These are phyloP conservation scores for Cepphus grylle DNA, from an alignment of 2,113 vertebrate genomes.

Conservation along the genomic window DNA sequence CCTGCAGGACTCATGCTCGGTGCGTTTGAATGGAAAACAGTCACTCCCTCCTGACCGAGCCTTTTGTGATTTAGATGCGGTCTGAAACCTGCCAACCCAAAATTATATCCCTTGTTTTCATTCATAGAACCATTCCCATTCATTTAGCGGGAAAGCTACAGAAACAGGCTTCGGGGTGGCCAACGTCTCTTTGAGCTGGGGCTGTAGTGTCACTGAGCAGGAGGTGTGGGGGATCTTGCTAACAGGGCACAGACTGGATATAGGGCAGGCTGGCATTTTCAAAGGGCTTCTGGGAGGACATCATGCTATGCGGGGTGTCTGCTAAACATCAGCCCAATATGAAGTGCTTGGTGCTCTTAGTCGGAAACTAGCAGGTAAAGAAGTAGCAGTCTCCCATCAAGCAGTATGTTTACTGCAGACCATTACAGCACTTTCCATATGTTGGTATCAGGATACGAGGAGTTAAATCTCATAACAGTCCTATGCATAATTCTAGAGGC, in stretches of 20 bases:
- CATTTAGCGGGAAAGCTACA: neutral
- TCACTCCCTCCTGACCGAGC: neutral
- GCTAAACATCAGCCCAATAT: neutral
- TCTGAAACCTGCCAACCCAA: neutral
- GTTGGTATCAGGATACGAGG: neutral
- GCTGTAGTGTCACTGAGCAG: neutral
- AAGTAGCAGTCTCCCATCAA: neutral
- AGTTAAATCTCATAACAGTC: neutral
- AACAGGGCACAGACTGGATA: neutral
- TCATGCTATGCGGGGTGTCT: neutral
- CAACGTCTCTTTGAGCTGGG: neutral
- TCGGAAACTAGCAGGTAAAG: neutral
- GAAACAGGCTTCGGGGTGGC: rapidly evolving
- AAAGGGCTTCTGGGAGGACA: neutral
- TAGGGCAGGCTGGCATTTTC: neutral
- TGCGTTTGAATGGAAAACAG: neutral
- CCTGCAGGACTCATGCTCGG: neutral
- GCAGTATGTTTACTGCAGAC: neutral
- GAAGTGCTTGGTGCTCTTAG: neutral
- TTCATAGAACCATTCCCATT: neutral
- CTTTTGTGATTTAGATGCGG: neutral
- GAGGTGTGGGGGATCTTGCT: neutral
- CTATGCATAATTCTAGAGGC: neutral
- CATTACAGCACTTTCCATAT: neutral
- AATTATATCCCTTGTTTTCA: neutral